These are phyloP conservation scores for Drosophila littoralis DNA, from an alignment of 1,140 invertebrate species.

Conservation along the genomic window DNA sequence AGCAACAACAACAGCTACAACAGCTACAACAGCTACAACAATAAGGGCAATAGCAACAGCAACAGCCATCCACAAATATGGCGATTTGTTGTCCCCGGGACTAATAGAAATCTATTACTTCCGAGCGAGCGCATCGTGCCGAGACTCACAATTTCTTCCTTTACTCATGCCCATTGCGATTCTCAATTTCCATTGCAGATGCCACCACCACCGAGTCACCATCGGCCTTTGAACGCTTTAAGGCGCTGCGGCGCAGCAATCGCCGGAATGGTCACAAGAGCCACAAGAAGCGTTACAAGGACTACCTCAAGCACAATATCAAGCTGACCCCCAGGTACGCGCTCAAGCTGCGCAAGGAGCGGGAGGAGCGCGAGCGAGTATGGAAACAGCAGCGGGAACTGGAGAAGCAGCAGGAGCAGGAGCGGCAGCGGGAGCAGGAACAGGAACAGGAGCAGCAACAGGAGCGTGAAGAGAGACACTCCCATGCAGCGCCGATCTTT, in stretches of 20 bases:
- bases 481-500: constrained; percentile 59
- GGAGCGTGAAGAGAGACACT: constrained; percentile 2
- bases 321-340: constrained; percentile 30
- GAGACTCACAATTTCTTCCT: constrained; percentile 48
- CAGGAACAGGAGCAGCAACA: background rate
- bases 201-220: constrained; percentile 20
- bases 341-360: constrained; percentile 48
- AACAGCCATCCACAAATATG: constrained; percentile 20
- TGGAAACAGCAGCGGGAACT: background rate
- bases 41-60: background rate
- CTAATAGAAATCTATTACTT: constrained; percentile 78
- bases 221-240: constrained; percentile 71
- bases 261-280: constrained; percentile 72
- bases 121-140: constrained; percentile 63
- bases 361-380: constrained; percentile 1
- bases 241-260: constrained; percentile 66
- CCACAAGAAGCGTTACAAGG: constrained; percentile 80
- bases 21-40: constrained; percentile 3
- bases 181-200: constrained; percentile 29
- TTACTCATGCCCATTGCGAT: background rate
- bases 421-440: constrained; percentile 1
- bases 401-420: background rate
- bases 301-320: constrained; percentile 60
- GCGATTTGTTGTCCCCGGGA: constrained; percentile 49
- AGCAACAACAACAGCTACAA: constrained; percentile 10